These are phyloP conservation scores for Casuarius casuarius DNA, from an alignment of 2,113 vertebrate species.

Conservation along the genomic window DNA sequence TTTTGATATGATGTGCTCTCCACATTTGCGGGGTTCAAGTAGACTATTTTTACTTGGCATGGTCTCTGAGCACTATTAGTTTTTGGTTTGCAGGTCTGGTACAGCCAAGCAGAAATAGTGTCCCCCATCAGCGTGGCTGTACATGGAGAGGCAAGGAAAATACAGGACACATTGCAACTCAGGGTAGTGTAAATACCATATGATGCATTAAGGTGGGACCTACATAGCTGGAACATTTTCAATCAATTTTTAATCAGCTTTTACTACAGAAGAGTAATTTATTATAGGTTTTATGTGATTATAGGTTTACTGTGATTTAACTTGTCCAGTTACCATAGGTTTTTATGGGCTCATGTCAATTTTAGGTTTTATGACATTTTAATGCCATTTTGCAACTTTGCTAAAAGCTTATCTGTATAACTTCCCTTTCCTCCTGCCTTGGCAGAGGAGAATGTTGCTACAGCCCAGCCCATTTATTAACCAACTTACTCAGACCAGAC, in stretches of 20 bases:
- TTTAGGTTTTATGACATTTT: slow-evolving; percentile 15
- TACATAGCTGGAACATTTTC: neutral
- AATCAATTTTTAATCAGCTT: slow-evolving; percentile 58
- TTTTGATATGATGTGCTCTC: neutral
- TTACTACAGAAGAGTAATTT: slow-evolving; percentile 40
- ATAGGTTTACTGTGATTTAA: slow-evolving; percentile 14
- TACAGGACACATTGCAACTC: neutral
- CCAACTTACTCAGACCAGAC: neutral
- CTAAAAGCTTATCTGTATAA: neutral
- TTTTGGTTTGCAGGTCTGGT: neutral
- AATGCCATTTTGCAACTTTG: slow-evolving; percentile 11
- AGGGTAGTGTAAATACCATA: neutral
- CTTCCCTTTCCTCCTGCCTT: neutral
- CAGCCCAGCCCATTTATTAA: neutral
- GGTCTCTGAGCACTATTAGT: neutral
- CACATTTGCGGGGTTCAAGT: neutral
- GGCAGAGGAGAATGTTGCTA: neutral
- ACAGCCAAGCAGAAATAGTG: neutral
- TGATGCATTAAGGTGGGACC: neutral
- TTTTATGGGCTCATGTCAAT: slow-evolving; percentile 17
- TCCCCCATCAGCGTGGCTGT: neutral
- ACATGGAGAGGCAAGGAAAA: neutral
- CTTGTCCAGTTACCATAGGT: neutral
- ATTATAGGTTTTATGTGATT: slow-evolving; percentile 24
- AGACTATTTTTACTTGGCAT: neutral